Evolutionary conservation across 2,113 vertebrate species (phyloP), one percentile per base, ranked within the genome.

Genomic region (Reinhardtius hippoglossoides): DNA sequence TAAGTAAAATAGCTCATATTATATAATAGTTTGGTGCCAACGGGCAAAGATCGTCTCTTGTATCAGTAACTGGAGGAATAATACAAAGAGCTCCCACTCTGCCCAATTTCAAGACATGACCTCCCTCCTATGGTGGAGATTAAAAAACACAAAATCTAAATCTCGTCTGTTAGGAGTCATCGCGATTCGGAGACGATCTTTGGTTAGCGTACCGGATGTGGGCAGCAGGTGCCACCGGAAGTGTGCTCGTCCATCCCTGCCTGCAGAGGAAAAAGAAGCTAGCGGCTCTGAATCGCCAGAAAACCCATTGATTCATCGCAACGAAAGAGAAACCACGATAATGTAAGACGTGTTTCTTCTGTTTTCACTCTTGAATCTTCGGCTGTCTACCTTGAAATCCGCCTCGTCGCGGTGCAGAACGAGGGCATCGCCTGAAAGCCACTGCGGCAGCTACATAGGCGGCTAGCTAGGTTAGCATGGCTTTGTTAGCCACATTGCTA

Each of bases 221-320:
- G 44, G 71, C 26, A n/a, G 80, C 86, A 83, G 84, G 88, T 87
- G 78, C 84, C 55, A 64, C 82, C 14, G 88, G 91, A 92, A 90
- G 87, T 82, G 55, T 14, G 73, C 48, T 21, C 16, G n/a, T 62
- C 46, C 52, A 65, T 3, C 56, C 60, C 48, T 31, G 24, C 20
- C 35, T 46, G 57, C 54, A 52, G 74, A 69, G 42, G 42, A 31
- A 65, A 9, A 40, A 54, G 73, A 77, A 73, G 83, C 83, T 67
- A 71, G 35, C 80, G 59, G 70, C 15, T 26, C 56, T 18, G 44
- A 26, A 40, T 18, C 56, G 37, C 58, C 14, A 12, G 7, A 71
- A 35, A 1, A 58, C 10, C 9, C 8, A 1, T 35, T 64, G 6
- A 4, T 1, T 26, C 13, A 23, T 63, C 18, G 9, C 24, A 21